Conservation (phyloP, 2,797 vertebrate species). For the Syngnathus acus region DNA sequence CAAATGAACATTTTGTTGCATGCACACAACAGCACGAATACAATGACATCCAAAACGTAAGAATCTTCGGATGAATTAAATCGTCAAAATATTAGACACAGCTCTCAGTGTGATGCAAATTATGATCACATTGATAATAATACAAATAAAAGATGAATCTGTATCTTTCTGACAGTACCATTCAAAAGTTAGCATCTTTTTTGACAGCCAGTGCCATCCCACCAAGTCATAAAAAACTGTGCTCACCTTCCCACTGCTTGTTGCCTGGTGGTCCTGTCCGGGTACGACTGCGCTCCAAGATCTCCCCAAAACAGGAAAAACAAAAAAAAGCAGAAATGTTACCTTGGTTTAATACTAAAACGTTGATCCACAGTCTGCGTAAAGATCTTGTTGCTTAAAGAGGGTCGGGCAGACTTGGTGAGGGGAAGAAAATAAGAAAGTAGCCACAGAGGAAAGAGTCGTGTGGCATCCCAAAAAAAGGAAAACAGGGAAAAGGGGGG, state of each 20-base stretch:
- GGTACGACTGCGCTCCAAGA: neutral
- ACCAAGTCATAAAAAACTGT: neutral
- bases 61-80: neutral
- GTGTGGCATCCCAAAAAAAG: constrained; percentile 18
- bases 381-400: neutral
- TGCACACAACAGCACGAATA: neutral
- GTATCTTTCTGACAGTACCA: neutral
- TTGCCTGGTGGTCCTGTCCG: neutral
- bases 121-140: neutral
- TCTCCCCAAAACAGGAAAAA: neutral
- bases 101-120: neutral
- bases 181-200: neutral
- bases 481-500: constrained; percentile 25
- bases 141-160: neutral
- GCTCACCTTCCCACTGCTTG: neutral
- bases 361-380: neutral
- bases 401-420: neutral
- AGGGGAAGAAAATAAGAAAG: neutral
- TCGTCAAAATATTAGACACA: neutral
- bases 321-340: neutral
- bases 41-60: neutral
- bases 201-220: neutral
- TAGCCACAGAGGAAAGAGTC: constrained; percentile 5
- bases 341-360: neutral
- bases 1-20: neutral